These are phyloP conservation scores for Drosophila pectinifera DNA, from an alignment of 1,140 invertebrate genomes.

Conservation along the genomic window DNA sequence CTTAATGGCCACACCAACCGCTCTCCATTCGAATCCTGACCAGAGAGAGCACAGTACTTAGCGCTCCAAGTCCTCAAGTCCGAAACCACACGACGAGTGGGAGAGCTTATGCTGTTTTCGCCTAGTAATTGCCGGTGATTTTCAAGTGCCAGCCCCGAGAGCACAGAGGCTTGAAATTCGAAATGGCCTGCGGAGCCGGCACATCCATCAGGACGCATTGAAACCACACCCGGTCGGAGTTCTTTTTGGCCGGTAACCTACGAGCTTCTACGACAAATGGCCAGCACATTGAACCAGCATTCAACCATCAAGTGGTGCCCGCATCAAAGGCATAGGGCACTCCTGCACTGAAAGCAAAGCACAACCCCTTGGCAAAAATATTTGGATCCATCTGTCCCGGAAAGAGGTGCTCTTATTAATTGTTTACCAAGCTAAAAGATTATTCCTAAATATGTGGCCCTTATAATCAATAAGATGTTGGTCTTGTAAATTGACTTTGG, in stretches of 20 bases:
- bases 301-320: constrained; percentile 9
- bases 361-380: too few relatives aligned
- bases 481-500: background rate
- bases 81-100: constrained; percentile 13
- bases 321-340: background rate
- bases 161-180: constrained; percentile 2
- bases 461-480: too few relatives aligned
- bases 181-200: constrained; percentile 1
- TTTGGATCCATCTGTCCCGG: too few relatives aligned
- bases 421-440: background rate
- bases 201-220: constrained; percentile 1
- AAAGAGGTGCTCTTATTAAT: too few relatives aligned
- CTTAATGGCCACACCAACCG: constrained; percentile 14
- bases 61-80: background rate
- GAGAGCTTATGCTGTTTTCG: constrained; percentile 25
- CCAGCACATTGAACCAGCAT: constrained; percentile 26
- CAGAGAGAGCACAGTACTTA: background rate
- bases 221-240: constrained; percentile 9
- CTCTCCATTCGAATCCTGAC: background rate
- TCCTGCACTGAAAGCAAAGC: constrained; percentile 5
- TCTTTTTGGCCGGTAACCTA: constrained; percentile 5
- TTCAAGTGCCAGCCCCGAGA: constrained; percentile 5
- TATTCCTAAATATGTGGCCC: background rate
- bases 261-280: constrained; percentile 25
- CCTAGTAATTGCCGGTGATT: constrained; percentile 35